A percentile compares a stretch with the other conserved stretches of the same genome.
Evolutionary conservation across 2,888 invertebrate genomes (phyloP).

Genomic region (Aspidiotus destructor): DNA sequence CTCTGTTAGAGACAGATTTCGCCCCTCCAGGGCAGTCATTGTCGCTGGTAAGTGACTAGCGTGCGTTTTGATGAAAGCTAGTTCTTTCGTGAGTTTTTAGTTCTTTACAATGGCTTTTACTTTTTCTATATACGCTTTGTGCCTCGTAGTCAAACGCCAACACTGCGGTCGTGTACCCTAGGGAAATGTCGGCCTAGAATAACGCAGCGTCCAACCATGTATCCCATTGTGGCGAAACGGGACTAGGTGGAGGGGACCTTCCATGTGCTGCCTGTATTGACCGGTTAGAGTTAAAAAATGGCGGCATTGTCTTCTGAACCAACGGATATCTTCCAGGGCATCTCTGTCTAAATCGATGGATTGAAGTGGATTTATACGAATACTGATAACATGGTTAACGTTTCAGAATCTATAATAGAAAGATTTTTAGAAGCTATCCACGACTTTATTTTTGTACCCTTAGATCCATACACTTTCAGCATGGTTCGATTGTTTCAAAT

Average conservation of each 20-base stretch:
- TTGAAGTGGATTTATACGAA: too few relatives aligned
- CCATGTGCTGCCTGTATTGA: background rate
- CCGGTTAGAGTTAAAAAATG: too few relatives aligned
- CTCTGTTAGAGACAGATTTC: background rate
- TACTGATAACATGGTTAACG: too few relatives aligned
- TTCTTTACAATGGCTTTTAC: background rate
- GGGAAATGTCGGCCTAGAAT: background rate
- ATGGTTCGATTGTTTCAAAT: too few relatives aligned
- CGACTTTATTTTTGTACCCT: too few relatives aligned
- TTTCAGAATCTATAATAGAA: too few relatives aligned
- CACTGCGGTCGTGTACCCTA: background rate
- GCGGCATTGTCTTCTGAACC: too few relatives aligned
- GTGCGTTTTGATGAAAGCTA: slow-evolving; percentile 5
- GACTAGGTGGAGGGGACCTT: background rate
- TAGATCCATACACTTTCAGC: too few relatives aligned
- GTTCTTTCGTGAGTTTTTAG: background rate
- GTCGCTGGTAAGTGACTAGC: slow-evolving; percentile 3
- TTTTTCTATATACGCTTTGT: too few relatives aligned
- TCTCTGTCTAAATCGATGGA: too few relatives aligned
- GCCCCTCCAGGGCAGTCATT: background rate
- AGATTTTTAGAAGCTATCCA: too few relatives aligned
- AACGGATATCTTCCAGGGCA: too few relatives aligned
- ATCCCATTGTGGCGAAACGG: background rate
- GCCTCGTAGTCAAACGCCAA: background rate
- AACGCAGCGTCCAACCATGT: slow-evolving; percentile 3